Evolutionary conservation across 2,113 vertebrate genomes (phyloP), one percentile per base, ranked within the genome.

Genomic region (Turnix velox): DNA sequence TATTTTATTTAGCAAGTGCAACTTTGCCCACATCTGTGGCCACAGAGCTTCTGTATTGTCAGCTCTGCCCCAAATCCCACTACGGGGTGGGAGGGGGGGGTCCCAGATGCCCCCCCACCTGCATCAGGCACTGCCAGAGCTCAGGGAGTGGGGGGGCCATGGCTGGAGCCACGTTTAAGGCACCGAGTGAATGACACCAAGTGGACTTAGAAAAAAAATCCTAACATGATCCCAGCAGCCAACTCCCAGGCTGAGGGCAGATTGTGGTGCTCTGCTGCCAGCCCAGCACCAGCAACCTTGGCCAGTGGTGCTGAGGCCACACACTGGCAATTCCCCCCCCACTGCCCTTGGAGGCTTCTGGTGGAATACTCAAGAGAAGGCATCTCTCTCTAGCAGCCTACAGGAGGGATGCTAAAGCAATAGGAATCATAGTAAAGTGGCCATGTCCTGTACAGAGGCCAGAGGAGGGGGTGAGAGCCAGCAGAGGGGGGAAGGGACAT

Each of bases 1-100:
- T 92, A 69, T 91, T 95, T 96, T 96, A 96, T 96, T 96, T 84
- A 92, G 94, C 87, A 81, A 88, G 91, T 94, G 80, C 57, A 92
- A 78, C 74, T 78, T 87, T 17, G 43, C 49, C 59, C 35, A 27
- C 16, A 5, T 68, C 57, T 0, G 2, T 73, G 65, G 88, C 84
- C 88, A 72, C 14, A 4, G 20, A 61, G 49, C 55, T 46, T 77
- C 66, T 62, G 46, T 1, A 2, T 33, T 4, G 1, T 19, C 33
- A 95, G 76, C 54, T 83, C 63, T 80, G 76, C 76, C 67, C 66
- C 3, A 0, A 57, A 13, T 62, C 48, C 74, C 10, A 1, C n/a
- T n/a, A 10, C 2, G 0, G 73, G n/a, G n/a, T n/a, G n/a, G n/a
- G n/a, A n/a, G n/a, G n/a, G n/a, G n/a, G n/a, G 63, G 19, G 39